Evolutionary conservation across 2,113 vertebrate species (phyloP), one percentile per base, ranked within the genome.

Genomic region (Cheilinus undulatus): DNA sequence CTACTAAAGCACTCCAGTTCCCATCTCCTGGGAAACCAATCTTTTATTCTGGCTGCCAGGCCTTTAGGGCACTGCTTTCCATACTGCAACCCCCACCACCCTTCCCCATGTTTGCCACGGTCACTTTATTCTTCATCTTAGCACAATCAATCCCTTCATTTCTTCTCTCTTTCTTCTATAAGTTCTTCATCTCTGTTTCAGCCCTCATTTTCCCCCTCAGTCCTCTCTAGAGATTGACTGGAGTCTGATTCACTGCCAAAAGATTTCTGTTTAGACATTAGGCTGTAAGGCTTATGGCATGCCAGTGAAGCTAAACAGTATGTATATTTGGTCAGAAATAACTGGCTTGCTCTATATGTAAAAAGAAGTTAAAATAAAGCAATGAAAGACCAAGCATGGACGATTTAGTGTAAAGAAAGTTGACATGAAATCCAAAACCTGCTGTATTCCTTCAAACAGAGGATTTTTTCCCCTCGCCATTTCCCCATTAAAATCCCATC

Each of bases 11-110:
- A 28, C 53, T 84, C 69, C 69, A 73, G 23, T 75, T 78, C 75
- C 22, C 69, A 74, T 88, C 88, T 83, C 90, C 87, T n/a, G 78
- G 84, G 88, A 90, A 86, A 91, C 85, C 78, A 80, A 7, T 76
- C 83, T 83, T 79, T 85, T 88, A 71, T 86, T 79, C 46, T 20
- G 38, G 66, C 63, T 84, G 73, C 63, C 82, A 72, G 83, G 82
- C 82, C 86, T 80, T 53, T 2, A 71, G 79, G 77, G 65, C 85
- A 27, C 67, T 71, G 45, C 77, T 85, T 75, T 73, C 80, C 82
- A 82, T 83, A 76, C 69, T 10, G 57, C 61, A 43, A 45, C 11
- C 24, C 40, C 52, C 45, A 54, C 71, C 73, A 40, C 5, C 61
- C 50, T 27, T 14, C 24, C 7, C 57, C 53, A 42, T 70, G 71